Evolutionary conservation across 2,888 invertebrate species (phyloP).

Genomic region (Eledona agricola): DNA sequence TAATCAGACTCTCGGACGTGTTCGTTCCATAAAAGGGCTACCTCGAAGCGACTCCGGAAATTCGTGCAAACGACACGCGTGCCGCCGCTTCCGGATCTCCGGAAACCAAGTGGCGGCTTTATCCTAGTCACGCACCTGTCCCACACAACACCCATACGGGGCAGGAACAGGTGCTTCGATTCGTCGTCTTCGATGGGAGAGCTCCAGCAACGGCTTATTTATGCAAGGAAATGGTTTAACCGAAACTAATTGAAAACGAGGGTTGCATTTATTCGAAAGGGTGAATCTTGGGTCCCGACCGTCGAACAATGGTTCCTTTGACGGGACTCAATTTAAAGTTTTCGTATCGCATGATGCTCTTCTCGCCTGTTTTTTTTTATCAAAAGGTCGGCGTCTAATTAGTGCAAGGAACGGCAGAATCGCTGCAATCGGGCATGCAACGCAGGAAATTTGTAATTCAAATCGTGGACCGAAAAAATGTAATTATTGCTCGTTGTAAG

Average conservation of each 20-base stretch:
- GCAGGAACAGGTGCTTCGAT: too few species aligned
- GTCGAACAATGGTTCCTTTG: constrained; percentile 11
- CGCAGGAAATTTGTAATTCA: constrained; percentile 3
- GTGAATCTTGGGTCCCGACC: neutral
- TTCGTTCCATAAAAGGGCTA: neutral
- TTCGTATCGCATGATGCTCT: too few species aligned
- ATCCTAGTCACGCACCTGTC: constrained; percentile 37
- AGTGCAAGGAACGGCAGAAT: too few species aligned
- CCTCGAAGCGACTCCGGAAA: too few species aligned
- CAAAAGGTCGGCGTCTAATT: too few species aligned
- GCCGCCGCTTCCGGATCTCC: constrained; percentile 6
- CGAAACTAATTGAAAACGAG: constrained; percentile 9
- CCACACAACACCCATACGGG: constrained; percentile 21
- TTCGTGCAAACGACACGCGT: neutral
- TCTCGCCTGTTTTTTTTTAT: neutral
- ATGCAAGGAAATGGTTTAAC: too few species aligned
- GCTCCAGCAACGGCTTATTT: too few species aligned
- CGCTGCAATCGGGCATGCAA: too few species aligned
- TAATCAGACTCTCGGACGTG: too few species aligned
- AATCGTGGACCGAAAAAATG: constrained; percentile 2
- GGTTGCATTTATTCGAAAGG: neutral
- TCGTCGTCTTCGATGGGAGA: too few species aligned
- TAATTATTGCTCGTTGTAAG: neutral
- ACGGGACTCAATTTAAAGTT: constrained; percentile 8
- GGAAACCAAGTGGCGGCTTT: constrained; percentile 31